phyloP scores from a whole-genome alignment of 2,113 vertebrate genomes.

The Ciconia boyciana region DNA sequence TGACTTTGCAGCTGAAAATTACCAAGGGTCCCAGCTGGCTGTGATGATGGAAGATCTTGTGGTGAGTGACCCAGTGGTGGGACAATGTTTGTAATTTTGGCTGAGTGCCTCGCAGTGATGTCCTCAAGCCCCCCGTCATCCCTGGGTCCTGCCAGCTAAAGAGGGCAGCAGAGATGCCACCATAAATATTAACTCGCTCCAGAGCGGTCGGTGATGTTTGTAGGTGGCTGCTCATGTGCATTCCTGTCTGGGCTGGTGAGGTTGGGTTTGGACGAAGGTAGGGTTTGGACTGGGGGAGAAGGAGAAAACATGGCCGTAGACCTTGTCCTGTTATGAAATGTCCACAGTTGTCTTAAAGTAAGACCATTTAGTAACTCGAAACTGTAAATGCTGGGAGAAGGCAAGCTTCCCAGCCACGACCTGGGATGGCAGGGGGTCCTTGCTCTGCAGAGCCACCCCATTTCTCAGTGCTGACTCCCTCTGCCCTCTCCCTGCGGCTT shows the following conservation, averaged over 20 bases:
- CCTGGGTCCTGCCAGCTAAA: background rate
- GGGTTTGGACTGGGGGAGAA: background rate
- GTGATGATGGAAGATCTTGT: background rate
- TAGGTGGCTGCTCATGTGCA: background rate
- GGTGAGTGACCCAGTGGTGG: background rate
- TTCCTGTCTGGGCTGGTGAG: background rate
- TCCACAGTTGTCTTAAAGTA: background rate
- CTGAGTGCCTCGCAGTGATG: background rate
- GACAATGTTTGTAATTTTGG: background rate
- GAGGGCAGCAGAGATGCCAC: background rate
- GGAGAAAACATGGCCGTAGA: background rate
- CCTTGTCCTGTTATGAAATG: background rate
- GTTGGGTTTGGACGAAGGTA: background rate
- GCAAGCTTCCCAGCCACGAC: background rate
- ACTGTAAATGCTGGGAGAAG: background rate
- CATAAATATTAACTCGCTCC: background rate
- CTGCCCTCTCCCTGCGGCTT: background rate
- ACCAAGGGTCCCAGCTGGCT: background rate
- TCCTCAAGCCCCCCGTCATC: background rate
- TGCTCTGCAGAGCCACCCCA: accelerated
- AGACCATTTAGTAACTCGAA: background rate
- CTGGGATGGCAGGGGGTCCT: background rate
- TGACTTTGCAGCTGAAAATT: background rate
- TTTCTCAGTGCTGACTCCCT: background rate
- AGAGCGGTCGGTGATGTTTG: background rate